Conservation (phyloP, 2,113 vertebrate species). For the Sturnira hondurensis region DNA sequence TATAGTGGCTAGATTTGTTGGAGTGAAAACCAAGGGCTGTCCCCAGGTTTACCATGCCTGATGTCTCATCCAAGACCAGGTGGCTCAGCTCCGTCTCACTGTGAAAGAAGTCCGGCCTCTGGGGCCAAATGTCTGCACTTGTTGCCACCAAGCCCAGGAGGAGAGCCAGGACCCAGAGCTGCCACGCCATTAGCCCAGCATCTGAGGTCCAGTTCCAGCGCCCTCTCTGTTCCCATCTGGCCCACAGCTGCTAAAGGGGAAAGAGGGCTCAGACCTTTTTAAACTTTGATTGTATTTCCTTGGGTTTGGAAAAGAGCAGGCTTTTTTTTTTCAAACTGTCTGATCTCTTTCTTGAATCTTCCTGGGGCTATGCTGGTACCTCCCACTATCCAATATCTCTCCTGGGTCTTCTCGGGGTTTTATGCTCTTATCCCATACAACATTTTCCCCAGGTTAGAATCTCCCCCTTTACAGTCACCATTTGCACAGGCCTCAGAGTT, state of each 20-base stretch:
- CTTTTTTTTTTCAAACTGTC: background rate
- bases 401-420: background rate
- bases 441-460: background rate
- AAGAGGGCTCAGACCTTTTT: background rate
- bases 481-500: background rate
- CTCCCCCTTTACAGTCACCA: background rate
- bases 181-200: background rate
- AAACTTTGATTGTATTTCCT: background rate
- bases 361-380: background rate
- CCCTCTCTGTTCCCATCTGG: background rate
- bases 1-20: background rate
- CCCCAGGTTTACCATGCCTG: background rate
- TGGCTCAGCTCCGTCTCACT: background rate
- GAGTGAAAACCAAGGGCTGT: background rate
- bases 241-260: background rate
- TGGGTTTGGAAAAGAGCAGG: background rate
- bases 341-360: background rate
- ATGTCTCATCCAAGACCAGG: background rate
- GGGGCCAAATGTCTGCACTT: background rate
- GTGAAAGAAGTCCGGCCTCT: background rate
- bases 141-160: background rate
- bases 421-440: background rate
- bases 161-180: background rate
- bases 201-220: background rate
- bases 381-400: background rate